These are phyloP conservation scores for Anthopleura xanthogrammica DNA, from an alignment of 92 coral and sea anemone species.

Conservation along the genomic window DNA sequence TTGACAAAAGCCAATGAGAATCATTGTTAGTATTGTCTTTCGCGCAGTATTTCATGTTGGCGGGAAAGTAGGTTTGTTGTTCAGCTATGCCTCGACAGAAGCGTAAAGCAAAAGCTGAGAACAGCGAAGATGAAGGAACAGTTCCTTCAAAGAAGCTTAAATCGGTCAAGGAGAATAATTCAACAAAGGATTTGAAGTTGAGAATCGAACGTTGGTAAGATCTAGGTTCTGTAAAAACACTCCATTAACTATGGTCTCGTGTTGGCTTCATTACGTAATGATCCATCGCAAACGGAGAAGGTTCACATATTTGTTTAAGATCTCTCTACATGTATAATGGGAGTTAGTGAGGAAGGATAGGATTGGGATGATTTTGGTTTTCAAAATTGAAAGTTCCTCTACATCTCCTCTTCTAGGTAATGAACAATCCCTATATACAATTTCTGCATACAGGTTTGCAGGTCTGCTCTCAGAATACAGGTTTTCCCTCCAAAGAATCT, in stretches of 20 bases:
- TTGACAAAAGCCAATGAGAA: conserved; percentile 36
- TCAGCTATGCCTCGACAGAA: conserved; percentile 20
- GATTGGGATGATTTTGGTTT: no score
- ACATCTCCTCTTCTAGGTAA: no score
- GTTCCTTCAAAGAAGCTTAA: conserved; percentile 41
- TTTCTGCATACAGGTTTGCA: no score
- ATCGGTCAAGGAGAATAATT: neutral
- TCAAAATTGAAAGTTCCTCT: no score
- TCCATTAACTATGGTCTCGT: neutral
- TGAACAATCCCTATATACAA: no score
- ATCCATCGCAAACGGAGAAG: no score
- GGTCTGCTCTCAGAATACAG: no score
- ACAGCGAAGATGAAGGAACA: conserved; percentile 37
- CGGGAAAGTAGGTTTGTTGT: conserved; percentile 32
- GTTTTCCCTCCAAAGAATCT: no score
- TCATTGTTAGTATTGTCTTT: neutral
- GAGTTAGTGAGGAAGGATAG: no score
- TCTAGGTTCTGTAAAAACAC: neutral
- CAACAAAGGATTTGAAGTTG: conserved; percentile 27
- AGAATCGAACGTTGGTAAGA: conserved; percentile 70
- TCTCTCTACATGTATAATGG: no score
- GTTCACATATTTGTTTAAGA: no score
- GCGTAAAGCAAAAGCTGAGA: conserved; percentile 11
- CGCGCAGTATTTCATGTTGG: conserved; percentile 3
- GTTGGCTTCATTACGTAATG: neutral